A percentile compares a stretch with the other conserved stretches of the same genome.
Conservation (phyloP, 2,797 vertebrate species). For the Podarcis siculus region DNA sequence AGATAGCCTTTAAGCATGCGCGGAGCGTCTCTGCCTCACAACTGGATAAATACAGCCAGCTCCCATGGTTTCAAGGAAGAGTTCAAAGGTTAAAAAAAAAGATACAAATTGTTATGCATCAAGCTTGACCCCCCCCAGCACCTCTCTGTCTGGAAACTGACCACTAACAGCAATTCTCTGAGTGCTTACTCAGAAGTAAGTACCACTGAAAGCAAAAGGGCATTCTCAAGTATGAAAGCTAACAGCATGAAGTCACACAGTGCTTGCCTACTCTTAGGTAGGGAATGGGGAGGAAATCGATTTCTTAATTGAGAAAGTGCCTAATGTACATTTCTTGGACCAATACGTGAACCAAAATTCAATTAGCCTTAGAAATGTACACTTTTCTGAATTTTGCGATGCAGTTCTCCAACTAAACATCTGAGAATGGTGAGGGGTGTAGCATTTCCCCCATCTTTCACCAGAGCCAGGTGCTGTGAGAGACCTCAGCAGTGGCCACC, state of each 20-base stretch:
- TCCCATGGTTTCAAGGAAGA: neutral
- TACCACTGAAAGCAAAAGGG: neutral
- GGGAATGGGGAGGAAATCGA: no score
- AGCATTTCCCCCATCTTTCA: no score
- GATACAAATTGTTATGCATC: neutral
- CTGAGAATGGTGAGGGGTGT: no score
- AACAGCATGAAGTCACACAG: neutral
- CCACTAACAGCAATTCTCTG: neutral
- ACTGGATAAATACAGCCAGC: neutral
- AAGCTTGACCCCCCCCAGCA: neutral
- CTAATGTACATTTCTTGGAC: no score
- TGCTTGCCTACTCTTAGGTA: no score
- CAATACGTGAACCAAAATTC: no score
- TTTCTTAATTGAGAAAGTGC: no score
- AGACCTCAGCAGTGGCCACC: no score
- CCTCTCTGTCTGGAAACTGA: neutral
- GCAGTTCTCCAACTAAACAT: no score
- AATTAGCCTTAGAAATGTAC: no score
- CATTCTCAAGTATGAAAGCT: neutral
- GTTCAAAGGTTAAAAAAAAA: neutral
- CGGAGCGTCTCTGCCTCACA: neutral
- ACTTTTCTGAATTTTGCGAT: no score
- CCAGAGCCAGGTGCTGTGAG: no score
- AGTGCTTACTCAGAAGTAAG: neutral
- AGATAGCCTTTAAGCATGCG: neutral